Evolutionary conservation across 2,797 vertebrate genomes (phyloP).

Genomic region (Pangasius djambal): DNA sequence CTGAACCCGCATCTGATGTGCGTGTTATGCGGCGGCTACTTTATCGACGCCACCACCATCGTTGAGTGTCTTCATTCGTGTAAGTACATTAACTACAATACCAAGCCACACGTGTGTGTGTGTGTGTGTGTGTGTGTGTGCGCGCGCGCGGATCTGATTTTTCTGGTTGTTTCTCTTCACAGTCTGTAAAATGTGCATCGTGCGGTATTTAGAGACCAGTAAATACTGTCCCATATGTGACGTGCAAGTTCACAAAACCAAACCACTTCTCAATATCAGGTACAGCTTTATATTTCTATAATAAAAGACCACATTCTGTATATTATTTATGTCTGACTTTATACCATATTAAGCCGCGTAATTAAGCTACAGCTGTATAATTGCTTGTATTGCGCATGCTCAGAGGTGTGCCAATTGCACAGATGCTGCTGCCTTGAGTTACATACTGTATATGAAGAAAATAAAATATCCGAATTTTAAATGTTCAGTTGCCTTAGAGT

Average conservation of each 20-base stretch:
- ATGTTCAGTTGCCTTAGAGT: neutral
- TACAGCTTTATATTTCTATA: slow-evolving; percentile 62
- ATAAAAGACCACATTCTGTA: neutral
- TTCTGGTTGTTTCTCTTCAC: slow-evolving; percentile 27
- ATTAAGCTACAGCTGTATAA: neutral
- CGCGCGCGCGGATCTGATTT: neutral
- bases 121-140: neutral
- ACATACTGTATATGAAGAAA: neutral
- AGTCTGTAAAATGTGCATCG: slow-evolving; percentile 99
- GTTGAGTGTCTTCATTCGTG: slow-evolving; percentile 99
- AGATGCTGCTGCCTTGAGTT: neutral
- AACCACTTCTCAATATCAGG: slow-evolving; percentile 97
- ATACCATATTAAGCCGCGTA: neutral
- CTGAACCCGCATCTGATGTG: slow-evolving; percentile 99
- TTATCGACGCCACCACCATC: slow-evolving; percentile 98
- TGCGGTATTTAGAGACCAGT: slow-evolving; percentile 97
- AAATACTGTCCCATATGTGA: slow-evolving; percentile 99
- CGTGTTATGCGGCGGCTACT: slow-evolving; percentile 96
- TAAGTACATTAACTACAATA: slow-evolving; percentile 69
- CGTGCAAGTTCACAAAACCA: slow-evolving; percentile 99
- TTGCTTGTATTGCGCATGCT: neutral
- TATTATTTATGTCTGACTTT: neutral
- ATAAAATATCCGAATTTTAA: neutral
- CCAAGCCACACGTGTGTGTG: no score
- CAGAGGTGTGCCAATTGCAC: neutral